phyloP scores from a whole-genome alignment of 2,888 invertebrate species.

The Mythimna lalbum region DNA sequence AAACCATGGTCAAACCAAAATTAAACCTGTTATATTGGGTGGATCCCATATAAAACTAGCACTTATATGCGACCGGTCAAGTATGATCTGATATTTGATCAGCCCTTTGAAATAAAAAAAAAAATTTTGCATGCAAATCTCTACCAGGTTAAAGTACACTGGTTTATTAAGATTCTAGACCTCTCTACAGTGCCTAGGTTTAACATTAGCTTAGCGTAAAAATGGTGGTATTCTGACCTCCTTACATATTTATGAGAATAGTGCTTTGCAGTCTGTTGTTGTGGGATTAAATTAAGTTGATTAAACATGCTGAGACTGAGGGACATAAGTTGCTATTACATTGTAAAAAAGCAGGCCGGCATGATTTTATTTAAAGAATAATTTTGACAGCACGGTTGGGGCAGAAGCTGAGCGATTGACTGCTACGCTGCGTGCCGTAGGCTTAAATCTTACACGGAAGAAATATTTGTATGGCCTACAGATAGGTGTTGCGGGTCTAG shows the following conservation, averaged over 20 bases:
- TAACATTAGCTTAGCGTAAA: slow-evolving; percentile 3
- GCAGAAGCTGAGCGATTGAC: too few species aligned
- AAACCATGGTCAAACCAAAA: too few species aligned
- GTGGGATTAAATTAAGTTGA: slow-evolving; percentile 26
- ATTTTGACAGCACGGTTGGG: too few species aligned
- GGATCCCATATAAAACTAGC: too few species aligned
- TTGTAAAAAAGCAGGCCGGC: background rate
- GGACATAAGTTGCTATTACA: background rate
- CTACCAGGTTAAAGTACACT: background rate
- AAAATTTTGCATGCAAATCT: slow-evolving; percentile 3
- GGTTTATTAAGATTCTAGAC: slow-evolving; percentile 17
- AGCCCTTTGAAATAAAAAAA: slow-evolving; percentile 8
- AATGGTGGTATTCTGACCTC: background rate
- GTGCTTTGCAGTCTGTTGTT: background rate
- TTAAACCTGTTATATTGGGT: too few species aligned
- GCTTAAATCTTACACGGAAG: too few species aligned
- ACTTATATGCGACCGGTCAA: too few species aligned
- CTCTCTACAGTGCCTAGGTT: background rate
- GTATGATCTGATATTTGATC: too few species aligned
- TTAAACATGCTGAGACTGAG: slow-evolving; percentile 21
- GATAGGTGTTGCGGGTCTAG: too few species aligned
- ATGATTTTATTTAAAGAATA: too few species aligned
- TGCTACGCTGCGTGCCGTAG: too few species aligned
- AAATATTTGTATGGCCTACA: too few species aligned
- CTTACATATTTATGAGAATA: slow-evolving; percentile 32